These are phyloP conservation scores for Psophia crepitans DNA, from an alignment of 2,113 vertebrate species.

Conservation along the genomic window DNA sequence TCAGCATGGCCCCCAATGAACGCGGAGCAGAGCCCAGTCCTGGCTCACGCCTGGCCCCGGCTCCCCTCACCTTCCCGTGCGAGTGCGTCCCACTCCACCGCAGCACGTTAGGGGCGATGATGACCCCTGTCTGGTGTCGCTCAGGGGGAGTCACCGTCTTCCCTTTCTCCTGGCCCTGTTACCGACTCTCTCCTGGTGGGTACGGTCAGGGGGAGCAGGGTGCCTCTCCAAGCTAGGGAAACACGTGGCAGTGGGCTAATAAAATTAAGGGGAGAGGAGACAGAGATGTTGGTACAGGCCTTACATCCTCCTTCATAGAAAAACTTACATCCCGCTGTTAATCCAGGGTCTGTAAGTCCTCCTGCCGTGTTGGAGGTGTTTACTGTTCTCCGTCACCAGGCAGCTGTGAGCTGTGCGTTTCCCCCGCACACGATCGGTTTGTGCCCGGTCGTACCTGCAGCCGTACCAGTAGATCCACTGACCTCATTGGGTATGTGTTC, in stretches of 20 bases:
- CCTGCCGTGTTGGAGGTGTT: accelerated
- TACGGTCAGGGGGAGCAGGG: too few relatives aligned
- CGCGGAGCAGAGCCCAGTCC: not conserved
- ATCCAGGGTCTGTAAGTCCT: accelerated
- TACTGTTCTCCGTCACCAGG: too few relatives aligned
- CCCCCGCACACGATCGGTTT: accelerated
- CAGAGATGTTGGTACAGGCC: accelerated
- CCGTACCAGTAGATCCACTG: not conserved
- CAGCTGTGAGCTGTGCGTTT: too few relatives aligned
- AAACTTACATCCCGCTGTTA: accelerated
- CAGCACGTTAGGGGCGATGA: too few relatives aligned
- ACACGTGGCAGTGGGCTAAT: not conserved
- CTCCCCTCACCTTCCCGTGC: accelerated
- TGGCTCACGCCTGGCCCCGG: accelerated
- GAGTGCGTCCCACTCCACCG: not conserved
- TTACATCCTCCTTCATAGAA: accelerated
- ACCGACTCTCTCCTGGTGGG: not conserved
- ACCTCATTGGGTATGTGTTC: too few relatives aligned
- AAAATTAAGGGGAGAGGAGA: too few relatives aligned
- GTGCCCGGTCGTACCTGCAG: too few relatives aligned
- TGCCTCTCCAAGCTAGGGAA: not conserved
- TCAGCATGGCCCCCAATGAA: too few relatives aligned
- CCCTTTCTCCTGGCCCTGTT: too few relatives aligned
- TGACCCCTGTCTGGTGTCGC: not conserved
- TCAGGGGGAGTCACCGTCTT: not conserved